Base-by-base conservation (phyloP, 2,888 invertebrate genomes). In the Corythucha ciliata region DNA sequence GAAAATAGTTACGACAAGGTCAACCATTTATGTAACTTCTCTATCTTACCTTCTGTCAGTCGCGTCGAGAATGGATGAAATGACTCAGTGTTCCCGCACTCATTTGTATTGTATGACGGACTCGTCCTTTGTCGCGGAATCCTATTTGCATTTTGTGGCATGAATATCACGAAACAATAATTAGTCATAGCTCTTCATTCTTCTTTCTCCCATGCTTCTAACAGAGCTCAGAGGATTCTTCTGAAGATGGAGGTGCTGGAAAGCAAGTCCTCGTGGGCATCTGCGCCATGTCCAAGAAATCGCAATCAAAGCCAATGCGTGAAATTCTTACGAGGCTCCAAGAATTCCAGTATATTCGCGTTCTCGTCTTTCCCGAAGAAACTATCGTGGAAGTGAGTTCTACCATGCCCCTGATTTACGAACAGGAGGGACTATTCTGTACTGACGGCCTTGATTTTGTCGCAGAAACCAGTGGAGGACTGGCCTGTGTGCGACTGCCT, bases 211-310 rank as follows among this genome's bases (percentile, higher is more conserved):
- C n/a, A n/a, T n/a, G n/a, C n/a, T n/a, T n/a, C n/a, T n/a, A n/a
- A n/a, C 32, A 49, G 49, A 41, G 49, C 8, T 49, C 49, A 6
- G 49, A 49, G 22, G 42, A 45, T 16, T 40, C 40, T 24, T 45
- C 44, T 74, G 69, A 70, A 32, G 56, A 56, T 45, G 66, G 74
- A 74, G 84, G 83, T 63, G 37, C 51, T 10, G 34, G 41, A 21
- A 90, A 90, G 69, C 89, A 93, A 66, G 92, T 98, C 63, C 78
- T 93, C 67, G 93, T 99, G 63, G 98, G 98, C 57, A 86, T 99
- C 54, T 99, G 98, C 75, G 97, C 98, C 61, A 99, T 99, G 98
- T 87, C 90, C 65, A 97, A 98, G 72, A 99, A 99, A 72, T 93
- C 96, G 29, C 89, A 92, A 67, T 94, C 96, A 59, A 97, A 96